Evolutionary conservation across 2,888 invertebrate genomes (phyloP), one percentile per base, ranked within the genome.

Genomic region (Drosophila mercatorum): DNA sequence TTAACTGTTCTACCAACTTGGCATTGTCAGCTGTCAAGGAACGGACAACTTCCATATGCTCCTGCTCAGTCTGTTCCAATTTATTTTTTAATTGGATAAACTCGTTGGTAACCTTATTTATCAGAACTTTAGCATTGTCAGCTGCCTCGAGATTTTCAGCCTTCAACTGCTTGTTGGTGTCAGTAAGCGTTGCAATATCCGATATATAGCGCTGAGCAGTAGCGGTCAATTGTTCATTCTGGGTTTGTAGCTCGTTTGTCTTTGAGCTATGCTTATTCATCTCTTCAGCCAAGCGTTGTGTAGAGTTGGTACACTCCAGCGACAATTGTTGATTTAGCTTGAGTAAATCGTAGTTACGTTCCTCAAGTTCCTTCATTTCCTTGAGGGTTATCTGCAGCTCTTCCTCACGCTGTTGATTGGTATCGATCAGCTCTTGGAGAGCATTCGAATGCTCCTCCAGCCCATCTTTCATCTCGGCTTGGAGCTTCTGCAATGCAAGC

Each of bases 141-240:
- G 44, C 36, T 41, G 47, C 26, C 26, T 43, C 14, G 10, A 11
- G 5, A 7, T 11, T 47, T 1, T 22, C n/a, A 5, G 8, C 41
- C 2, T 2, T 26, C 5, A 72, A 11, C 28, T 72, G 36, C 0
- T 49, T 36, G 10, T 55, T 55, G 14, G 22, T 17, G 51, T 61
- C 36, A 14, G 53, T 31, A 4, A 74, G 57, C 47, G 8, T 8
- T 31, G 14, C 5, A 12, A 49, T 49, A 47, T 68, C 47, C 11
- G 5, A 1, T 40, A 53, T 34, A 26, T 14, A 10, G 22, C 34
- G 11, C 5, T 62, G 11, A 7, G 49, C 43, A 36, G 12, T 36
- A 3, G 31, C 12, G 8, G 11, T 11, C 11, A 65, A 34, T 7
- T 41, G 8, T 26, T 11, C 17, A 55, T 55, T 47, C 12, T 36